Base-by-base conservation (phyloP, 2,888 invertebrate species). In the Melolontha melolontha region DNA sequence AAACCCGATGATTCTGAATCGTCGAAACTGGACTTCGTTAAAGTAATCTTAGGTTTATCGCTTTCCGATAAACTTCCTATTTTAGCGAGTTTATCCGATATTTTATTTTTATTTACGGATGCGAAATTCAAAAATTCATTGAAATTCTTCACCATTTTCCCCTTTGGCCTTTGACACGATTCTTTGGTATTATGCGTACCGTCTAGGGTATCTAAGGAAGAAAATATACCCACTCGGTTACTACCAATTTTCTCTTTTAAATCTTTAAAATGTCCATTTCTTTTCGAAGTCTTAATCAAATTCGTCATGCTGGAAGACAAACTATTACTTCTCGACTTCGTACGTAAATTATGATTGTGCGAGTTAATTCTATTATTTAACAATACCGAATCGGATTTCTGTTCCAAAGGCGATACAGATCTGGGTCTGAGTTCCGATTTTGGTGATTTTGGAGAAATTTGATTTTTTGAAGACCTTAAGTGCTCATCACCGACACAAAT, bases 51-150 rank as follows among this genome's bases (percentile, higher is more conserved):
- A 1, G 86, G 86, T 68, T 81, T 82, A 50, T 81, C 81, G 29
- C 22, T 69, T 34, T 66, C 69, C 5, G 66, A 27, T 44, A 68
- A 66, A 66, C 44, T 69, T 8, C 65, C 65, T 17, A 71, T 68
- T 54, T 62, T 67, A 14, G 70, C 66, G 40, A 76, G 80, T 59
- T 74, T 78, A 74, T 79, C 81, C 73, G 85, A 85, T 47, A 86
- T 83, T 72, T 86, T 87, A 75, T 82, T 87, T 80, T 90, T 91
- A 79, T 88, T 91, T 1, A 87, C 85, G 1, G 90, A 86, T 0
- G 93, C 89, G 77, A 94, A 91, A 77, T 91, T 93, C 0, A 94
- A 85, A 80, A 95, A 94, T 83, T 95, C 94, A 77, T 94, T 94
- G 41, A 95, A 85, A 81, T 94, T 94, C 82, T 91, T 93, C 1